Evolutionary conservation across 2,797 vertebrate genomes (phyloP), one percentile per base, ranked within the genome.

Genomic region (Ambastaia sidthimunki): DNA sequence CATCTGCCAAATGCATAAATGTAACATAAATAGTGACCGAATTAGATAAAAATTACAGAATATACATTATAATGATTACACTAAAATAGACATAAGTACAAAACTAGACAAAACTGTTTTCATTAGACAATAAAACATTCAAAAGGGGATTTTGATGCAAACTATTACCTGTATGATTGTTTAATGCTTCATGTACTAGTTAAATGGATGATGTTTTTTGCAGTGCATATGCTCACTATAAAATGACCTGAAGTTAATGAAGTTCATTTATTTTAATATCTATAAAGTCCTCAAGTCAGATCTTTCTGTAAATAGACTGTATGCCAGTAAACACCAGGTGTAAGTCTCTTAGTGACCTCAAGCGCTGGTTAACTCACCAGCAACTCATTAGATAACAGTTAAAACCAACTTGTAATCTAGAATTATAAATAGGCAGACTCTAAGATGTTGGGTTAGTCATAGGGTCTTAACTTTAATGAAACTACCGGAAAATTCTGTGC

Each of bases 371-470:
- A 81, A 59, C 81, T 37, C 76, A 54, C 11, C 52, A 37, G 77
- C 50, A 77, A 18, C 57, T 44, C 47, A 72, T 81, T 67, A 82
- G 47, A 34, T 79, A 79, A 83, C 44, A 31, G 73, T 62, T 67
- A 50, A 76, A 72, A 41, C 72, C 73, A 71, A 74, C 86, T 82
- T 77, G 63, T 28, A 54, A 57, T 67, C 41, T 69, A 66, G 41
- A 80, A 85, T 78, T 82, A 82, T 37, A 68, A 86, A 83, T 73
- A 52, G 23, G 25, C 13, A 4, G 13, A 62, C 60, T 67, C 48
- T 52, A 21, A 16, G 55, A 28, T 74, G 44, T 60, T 44, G 67
- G 11, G 69, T 72, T 65, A 74, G 18, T 70, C 25, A 28, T 44
- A 63, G 47, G 57, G 57, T 63, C 23, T 23, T 31, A 63, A 16